A percentile compares a stretch with the other conserved stretches of the same genome.
Evolutionary conservation across 1,140 invertebrate species (phyloP).

Genomic region (Heliconius himera): DNA sequence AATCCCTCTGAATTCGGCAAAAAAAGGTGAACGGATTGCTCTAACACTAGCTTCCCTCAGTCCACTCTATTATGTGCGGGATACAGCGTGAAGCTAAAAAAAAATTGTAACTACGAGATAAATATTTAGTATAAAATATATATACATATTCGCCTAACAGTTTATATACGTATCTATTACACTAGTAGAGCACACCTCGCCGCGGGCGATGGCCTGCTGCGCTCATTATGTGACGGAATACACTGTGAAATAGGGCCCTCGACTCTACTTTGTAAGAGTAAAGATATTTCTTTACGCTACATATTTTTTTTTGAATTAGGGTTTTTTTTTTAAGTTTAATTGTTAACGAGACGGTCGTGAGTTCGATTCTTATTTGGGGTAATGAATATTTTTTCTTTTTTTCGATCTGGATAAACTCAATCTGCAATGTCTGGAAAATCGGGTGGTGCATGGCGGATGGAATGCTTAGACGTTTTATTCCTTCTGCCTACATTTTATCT

Average conservation of each 20-base stretch:
- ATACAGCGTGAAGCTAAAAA: too few species aligned
- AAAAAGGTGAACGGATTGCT: too few species aligned
- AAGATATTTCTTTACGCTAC: neutral
- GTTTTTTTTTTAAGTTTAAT: neutral
- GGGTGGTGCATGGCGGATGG: too few species aligned
- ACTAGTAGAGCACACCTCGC: neutral
- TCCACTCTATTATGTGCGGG: too few species aligned
- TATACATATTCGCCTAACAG: neutral
- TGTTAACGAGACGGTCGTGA: neutral
- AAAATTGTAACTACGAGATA: neutral
- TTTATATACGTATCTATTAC: neutral
- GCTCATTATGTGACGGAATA: slow-evolving; percentile 1
- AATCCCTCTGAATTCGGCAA: too few species aligned
- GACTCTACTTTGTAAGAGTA: neutral
- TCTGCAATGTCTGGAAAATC: too few species aligned
- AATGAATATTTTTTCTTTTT: neutral
- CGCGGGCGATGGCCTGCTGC: neutral
- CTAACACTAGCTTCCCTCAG: too few species aligned
- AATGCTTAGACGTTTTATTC: too few species aligned
- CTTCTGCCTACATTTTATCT: too few species aligned
- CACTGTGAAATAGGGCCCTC: neutral
- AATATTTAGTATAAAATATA: neutral
- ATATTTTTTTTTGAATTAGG: too few species aligned
- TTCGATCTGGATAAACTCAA: neutral
- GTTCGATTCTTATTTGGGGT: neutral